Percentiles rank a stretch among this genome's conserved stretches.
Conservation (phyloP, 2,888 invertebrate genomes). For the Eupeodes latifasciatus region DNA sequence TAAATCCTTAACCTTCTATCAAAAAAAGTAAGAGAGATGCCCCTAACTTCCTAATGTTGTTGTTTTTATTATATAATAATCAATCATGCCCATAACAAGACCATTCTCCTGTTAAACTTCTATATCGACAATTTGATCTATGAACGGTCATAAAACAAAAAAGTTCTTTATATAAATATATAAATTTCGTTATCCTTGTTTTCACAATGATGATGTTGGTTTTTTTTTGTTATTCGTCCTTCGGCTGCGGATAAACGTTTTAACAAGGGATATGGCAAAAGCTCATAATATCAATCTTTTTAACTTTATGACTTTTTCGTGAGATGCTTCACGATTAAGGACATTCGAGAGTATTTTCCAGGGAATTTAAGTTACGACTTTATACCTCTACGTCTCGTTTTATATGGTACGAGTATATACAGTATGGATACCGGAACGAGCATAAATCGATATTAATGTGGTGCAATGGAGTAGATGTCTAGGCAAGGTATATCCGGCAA, state of each 20-base stretch:
- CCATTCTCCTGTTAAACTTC: slow-evolving; percentile 31
- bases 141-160: slow-evolving; percentile 45
- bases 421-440: slow-evolving; percentile 5
- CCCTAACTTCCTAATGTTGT: neutral
- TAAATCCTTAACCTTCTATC: slow-evolving; percentile 12
- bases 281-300: slow-evolving; percentile 53
- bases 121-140: slow-evolving; percentile 61
- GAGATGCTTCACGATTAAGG: slow-evolving; percentile 47
- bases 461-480: slow-evolving; percentile 28
- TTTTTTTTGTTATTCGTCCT: slow-evolving; percentile 27
- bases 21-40: neutral
- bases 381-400: neutral
- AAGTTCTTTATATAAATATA: neutral
- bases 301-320: slow-evolving; percentile 62
- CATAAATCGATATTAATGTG: slow-evolving; percentile 43
- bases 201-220: neutral
- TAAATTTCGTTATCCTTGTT: slow-evolving; percentile 7
- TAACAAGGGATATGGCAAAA: slow-evolving; percentile 16
- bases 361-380: slow-evolving; percentile 28
- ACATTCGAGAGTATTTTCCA: slow-evolving; percentile 28
- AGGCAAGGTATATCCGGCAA: neutral
- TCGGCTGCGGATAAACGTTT: slow-evolving; percentile 34
- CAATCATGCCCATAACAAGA: slow-evolving; percentile 51
- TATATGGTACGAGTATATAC: too few species aligned
- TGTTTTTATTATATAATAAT: slow-evolving; percentile 26